A percentile compares a stretch with the other conserved stretches of the same genome.
phyloP scores from a whole-genome alignment of 2,888 invertebrate species.

The Drosophila barbarae region DNA sequence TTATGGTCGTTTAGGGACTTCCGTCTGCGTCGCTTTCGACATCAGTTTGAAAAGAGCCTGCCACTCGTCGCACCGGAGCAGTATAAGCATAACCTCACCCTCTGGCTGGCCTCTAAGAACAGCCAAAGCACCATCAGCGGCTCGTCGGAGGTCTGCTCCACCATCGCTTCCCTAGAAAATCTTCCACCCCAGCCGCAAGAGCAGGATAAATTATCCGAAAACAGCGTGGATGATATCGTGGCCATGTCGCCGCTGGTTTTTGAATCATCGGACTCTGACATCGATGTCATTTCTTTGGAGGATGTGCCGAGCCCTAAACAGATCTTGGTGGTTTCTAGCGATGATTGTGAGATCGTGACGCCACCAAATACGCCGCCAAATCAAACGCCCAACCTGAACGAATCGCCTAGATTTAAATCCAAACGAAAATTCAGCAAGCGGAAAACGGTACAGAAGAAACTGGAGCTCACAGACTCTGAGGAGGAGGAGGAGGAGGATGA shows the following conservation, averaged over 20 bases:
- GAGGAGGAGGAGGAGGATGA: background rate
- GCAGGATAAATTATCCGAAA: constrained; percentile 54
- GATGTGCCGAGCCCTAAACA: background rate
- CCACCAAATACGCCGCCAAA: constrained; percentile 21
- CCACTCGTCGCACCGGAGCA: constrained; percentile 73
- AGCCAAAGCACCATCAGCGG: constrained; percentile 55
- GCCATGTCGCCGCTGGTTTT: constrained; percentile 78
- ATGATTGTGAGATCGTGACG: constrained; percentile 61
- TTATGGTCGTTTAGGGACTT: constrained; percentile 66
- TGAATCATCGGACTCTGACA: constrained; percentile 74
- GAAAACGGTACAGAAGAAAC: constrained; percentile 3
- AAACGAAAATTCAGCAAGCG: constrained; percentile 41
- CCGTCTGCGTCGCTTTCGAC: constrained; percentile 77
- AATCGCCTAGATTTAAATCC: constrained; percentile 8
- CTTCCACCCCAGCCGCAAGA: constrained; percentile 30
- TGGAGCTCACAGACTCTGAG: constrained; percentile 42
- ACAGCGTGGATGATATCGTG: constrained; percentile 65
- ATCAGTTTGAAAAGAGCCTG: constrained; percentile 75
- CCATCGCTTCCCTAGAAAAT: constrained; percentile 69
- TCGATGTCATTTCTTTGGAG: constrained; percentile 32
- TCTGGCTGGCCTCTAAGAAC: constrained; percentile 62
- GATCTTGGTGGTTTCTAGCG: constrained; percentile 59
- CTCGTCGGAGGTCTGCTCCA: constrained; percentile 45
- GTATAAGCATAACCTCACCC: constrained; percentile 68
- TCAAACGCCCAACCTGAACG: background rate